Evolutionary conservation across 1,140 invertebrate species (phyloP).

Genomic region (Drosophila willistoni): DNA sequence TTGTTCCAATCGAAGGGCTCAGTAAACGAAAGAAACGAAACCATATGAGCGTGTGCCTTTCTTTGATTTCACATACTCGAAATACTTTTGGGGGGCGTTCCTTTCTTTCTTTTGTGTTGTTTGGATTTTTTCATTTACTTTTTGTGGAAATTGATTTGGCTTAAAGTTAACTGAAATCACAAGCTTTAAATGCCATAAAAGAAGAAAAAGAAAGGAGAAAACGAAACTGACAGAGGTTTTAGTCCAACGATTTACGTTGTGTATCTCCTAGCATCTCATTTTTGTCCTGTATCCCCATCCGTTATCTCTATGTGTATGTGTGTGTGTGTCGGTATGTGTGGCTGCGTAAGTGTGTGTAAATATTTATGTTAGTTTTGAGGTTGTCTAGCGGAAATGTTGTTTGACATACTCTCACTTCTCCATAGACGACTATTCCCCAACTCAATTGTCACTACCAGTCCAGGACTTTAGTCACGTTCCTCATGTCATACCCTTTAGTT

Average conservation of each 20-base stretch:
- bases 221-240: background rate
- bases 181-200: slow-evolving; percentile 21
- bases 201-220: background rate
- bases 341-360: slow-evolving; percentile 50
- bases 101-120: slow-evolving; percentile 21
- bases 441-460: slow-evolving; percentile 51
- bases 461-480: slow-evolving; percentile 37
- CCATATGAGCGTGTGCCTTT: slow-evolving; percentile 18
- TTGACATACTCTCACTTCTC: slow-evolving; percentile 17
- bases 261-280: background rate
- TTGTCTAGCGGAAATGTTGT: slow-evolving; percentile 57
- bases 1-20: background rate
- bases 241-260: slow-evolving; percentile 7
- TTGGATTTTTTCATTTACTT: slow-evolving; percentile 34
- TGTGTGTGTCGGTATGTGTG: background rate
- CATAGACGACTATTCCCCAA: slow-evolving; percentile 34
- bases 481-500: background rate
- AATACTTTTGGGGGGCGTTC: background rate
- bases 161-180: slow-evolving; percentile 10
- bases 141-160: slow-evolving; percentile 20
- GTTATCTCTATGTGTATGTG: slow-evolving; percentile 1
- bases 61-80: slow-evolving; percentile 46
- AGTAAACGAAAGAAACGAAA: background rate
- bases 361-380: slow-evolving; percentile 53
- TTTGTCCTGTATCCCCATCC: background rate